Conservation (phyloP, 2,113 vertebrate species). For the Acrocephalus arundinaceus region DNA sequence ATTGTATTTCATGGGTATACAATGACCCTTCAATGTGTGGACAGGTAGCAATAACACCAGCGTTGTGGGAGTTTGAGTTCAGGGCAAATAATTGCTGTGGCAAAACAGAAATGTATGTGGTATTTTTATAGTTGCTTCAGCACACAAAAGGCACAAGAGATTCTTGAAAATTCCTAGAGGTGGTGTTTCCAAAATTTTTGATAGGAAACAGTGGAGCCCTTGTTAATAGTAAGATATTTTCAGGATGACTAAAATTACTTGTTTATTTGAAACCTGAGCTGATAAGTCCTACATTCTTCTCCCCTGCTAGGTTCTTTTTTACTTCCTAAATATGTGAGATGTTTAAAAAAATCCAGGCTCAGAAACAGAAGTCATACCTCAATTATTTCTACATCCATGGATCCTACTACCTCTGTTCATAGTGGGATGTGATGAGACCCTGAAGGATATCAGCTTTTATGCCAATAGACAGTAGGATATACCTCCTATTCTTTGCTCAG, state of each 20-base stretch:
- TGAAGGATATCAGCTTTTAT: not conserved
- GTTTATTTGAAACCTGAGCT: not conserved
- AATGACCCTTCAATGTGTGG: not conserved
- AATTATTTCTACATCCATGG: not conserved
- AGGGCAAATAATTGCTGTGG: not conserved
- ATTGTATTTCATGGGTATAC: not conserved
- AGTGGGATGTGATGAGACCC: not conserved
- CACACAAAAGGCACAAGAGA: not conserved
- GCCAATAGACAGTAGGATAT: not conserved
- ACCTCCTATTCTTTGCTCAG: not conserved
- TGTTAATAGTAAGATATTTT: not conserved
- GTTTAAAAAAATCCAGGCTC: not conserved
- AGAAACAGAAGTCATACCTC: not conserved
- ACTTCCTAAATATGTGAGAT: not conserved
- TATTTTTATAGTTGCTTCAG: not conserved
- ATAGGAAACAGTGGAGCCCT: not conserved
- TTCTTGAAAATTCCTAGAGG: not conserved
- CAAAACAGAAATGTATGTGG: not conserved
- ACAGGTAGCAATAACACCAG: not conserved
- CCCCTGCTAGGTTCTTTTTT: not conserved
- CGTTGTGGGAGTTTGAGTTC: not conserved
- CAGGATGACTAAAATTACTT: not conserved
- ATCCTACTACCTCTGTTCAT: not conserved
- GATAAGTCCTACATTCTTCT: not conserved
- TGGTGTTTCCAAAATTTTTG: not conserved